Base-by-base conservation (phyloP, 2,113 vertebrate genomes). In the Urocitellus parryii region DNA sequence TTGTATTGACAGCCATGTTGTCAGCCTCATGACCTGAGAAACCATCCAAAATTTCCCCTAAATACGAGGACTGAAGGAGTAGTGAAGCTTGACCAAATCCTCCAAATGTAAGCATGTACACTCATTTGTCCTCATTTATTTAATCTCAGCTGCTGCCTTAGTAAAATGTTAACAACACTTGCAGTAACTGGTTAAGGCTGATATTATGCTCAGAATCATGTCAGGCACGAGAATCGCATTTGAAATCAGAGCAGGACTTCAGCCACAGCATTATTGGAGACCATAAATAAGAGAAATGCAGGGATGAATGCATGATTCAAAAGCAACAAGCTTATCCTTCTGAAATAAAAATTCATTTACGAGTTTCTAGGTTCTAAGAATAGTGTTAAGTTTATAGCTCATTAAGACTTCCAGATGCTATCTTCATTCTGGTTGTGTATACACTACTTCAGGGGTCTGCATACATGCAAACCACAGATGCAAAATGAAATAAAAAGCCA, bases 321-420 rank as follows among this genome's bases (percentile, higher is more conserved):
- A 97, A 84, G 79, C 37, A 94, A 70, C 88, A 86, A 83, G 93
- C 79, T 67, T 73, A 78, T 77, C 90, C 61, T 96, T 96, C 63
- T 68, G 91, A 95, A 70, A 97, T 95, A 87, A 94, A 90, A 93
- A 95, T 90, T 76, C 45, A 29, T 63, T 45, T 82, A 45, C 78
- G 84, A 88, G 51, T 93, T 91, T 73, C 88, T 91, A 56, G 37
- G 12, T 87, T 95, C 79, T 94, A 78, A 95, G 85, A 95, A 96
- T 67, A 76, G 74, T 29, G 51, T 83, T 81, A 91, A 32, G 32
- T 96, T 72, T 83, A 93, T 17, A 91, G 85, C 68, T 96, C 94
- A 89, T 77, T 93, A 97, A 91, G 42, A 51, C 58, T 95, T 91
- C 93, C 91, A 95, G 96, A 95, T 81, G 94, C 67, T 96, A 20